Evolutionary conservation across 1,140 invertebrate species (phyloP).

Genomic region (Lucilia sericata): DNA sequence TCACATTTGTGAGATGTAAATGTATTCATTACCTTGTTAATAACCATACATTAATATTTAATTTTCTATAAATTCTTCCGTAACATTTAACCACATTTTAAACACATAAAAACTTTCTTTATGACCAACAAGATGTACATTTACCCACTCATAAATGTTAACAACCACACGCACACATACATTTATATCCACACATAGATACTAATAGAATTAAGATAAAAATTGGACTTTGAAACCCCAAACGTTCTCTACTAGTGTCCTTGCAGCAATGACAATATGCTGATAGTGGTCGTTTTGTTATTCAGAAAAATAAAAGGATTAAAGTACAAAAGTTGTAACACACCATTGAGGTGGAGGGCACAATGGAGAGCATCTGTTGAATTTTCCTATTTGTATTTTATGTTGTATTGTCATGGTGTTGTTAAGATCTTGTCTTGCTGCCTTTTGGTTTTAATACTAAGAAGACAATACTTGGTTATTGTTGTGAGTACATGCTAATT

Average conservation of each 20-base stretch:
- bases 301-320: background rate
- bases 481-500: too few species aligned
- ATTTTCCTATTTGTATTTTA: background rate
- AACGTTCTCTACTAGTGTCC: background rate
- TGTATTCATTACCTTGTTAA: conserved; percentile 31
- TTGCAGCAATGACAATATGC: conserved; percentile 12
- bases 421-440: background rate
- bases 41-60: conserved; percentile 34
- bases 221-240: background rate
- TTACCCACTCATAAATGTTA: conserved; percentile 8
- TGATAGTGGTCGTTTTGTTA: background rate
- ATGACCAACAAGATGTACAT: conserved; percentile 40
- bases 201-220: background rate
- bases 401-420: background rate
- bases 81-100: conserved; percentile 39
- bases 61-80: conserved; percentile 38
- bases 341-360: background rate
- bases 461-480: too few species aligned
- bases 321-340: conserved; percentile 7
- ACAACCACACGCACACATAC: background rate
- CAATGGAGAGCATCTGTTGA: background rate
- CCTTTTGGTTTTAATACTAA: background rate
- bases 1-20: background rate
- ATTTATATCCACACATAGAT: background rate
- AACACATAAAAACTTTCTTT: conserved; percentile 37